Percentiles rank a stretch among this genome's conserved stretches.
Evolutionary conservation across 2,888 invertebrate species (phyloP).

Genomic region (Lasius platythorax): DNA sequence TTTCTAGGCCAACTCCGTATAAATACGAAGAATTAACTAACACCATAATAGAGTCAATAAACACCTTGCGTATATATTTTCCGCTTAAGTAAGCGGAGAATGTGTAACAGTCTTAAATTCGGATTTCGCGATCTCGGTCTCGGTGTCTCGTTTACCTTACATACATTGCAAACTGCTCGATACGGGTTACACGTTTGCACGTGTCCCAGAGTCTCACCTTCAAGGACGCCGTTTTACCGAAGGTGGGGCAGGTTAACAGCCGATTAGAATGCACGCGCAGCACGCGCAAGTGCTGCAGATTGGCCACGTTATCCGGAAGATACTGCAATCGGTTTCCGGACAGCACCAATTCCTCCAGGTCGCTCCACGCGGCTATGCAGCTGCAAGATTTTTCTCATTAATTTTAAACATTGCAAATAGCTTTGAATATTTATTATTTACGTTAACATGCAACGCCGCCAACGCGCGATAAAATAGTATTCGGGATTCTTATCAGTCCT

Average conservation of each 20-base stretch:
- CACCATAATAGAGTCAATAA: neutral
- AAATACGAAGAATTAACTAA: neutral
- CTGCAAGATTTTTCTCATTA: slow-evolving; percentile 78
- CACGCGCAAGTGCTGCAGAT: slow-evolving; percentile 90
- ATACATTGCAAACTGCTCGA: neutral
- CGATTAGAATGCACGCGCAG: slow-evolving; percentile 94
- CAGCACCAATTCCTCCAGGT: slow-evolving; percentile 93
- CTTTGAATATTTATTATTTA: neutral
- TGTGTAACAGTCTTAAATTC: neutral
- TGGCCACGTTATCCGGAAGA: slow-evolving; percentile 92
- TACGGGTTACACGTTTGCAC: neutral
- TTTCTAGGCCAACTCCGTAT: neutral
- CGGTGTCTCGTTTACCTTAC: neutral
- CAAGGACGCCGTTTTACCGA: slow-evolving; percentile 91
- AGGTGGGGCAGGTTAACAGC: slow-evolving; percentile 91
- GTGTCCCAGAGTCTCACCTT: slow-evolving; percentile 86
- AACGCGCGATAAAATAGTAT: neutral
- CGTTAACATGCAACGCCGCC: neutral
- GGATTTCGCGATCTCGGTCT: neutral
- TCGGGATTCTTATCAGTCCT: neutral
- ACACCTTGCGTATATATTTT: neutral
- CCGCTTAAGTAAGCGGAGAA: neutral
- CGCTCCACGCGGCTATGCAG: slow-evolving; percentile 92
- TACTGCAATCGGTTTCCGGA: slow-evolving; percentile 93
- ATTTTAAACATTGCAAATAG: neutral